Percentiles rank a stretch among this genome's conserved stretches.
Conservation (phyloP, 2,888 invertebrate species). For the Heteromurus nitidus region DNA sequence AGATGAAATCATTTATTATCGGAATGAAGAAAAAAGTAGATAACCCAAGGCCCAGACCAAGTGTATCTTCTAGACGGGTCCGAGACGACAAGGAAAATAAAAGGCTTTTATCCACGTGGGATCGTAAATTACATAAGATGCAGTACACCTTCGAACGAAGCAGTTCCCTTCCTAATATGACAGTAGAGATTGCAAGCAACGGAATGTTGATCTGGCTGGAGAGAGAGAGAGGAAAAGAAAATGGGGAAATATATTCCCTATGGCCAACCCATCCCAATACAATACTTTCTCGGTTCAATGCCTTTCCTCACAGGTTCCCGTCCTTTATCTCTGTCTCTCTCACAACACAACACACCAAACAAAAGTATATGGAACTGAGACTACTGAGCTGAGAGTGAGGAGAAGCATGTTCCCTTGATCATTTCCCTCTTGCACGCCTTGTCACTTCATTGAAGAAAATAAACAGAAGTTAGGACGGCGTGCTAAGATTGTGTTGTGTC, state of each 20-base stretch:
- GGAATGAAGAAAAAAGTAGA: background rate
- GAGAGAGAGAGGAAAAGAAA: conserved; percentile 23
- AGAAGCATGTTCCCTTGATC: background rate
- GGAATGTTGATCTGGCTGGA: conserved; percentile 35
- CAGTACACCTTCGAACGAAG: background rate
- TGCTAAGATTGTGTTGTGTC: background rate
- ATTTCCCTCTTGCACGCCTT: background rate
- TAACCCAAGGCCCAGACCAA: background rate
- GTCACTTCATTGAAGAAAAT: background rate
- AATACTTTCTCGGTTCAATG: background rate
- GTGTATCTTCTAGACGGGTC: no score
- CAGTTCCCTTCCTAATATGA: background rate
- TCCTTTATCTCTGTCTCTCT: background rate
- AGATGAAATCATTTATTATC: background rate
- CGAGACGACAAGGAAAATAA: background rate
- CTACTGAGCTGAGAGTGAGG: background rate
- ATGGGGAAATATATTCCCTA: conserved; percentile 28
- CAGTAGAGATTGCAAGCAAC: background rate
- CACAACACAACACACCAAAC: background rate
- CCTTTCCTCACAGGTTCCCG: conserved; percentile 6
- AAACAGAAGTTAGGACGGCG: background rate
- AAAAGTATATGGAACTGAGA: background rate
- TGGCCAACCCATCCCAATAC: conserved; percentile 4
- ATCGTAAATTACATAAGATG: no score
- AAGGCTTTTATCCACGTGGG: background rate